These are phyloP conservation scores for Etheostoma cragini DNA, from an alignment of 2,113 vertebrate genomes.

Conservation along the genomic window DNA sequence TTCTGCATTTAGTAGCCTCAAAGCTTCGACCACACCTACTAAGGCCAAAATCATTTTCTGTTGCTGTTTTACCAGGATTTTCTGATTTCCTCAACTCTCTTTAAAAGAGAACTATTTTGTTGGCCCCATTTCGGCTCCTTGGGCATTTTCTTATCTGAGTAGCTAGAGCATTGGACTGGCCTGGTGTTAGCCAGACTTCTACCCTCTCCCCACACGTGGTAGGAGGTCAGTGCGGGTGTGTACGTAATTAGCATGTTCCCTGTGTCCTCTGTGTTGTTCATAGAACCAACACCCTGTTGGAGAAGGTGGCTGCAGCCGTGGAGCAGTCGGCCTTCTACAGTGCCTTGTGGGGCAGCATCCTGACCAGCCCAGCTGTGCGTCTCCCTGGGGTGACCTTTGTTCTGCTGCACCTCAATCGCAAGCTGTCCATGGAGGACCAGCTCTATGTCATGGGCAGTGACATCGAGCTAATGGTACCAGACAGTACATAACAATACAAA, in stretches of 20 bases:
- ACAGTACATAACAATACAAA: not conserved
- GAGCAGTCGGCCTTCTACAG: constrained; percentile 97
- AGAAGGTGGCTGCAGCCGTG: constrained; percentile 95
- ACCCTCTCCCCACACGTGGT: not conserved
- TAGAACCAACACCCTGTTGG: constrained; percentile 95
- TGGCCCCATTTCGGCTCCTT: too few species aligned
- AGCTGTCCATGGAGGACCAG: constrained; percentile 99
- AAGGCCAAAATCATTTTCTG: too few species aligned
- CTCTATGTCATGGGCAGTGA: constrained; percentile 98
- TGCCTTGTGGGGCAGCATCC: constrained; percentile 98
- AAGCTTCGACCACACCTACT: too few species aligned
- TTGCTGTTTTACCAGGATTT: too few species aligned
- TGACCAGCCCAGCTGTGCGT: constrained; percentile 96
- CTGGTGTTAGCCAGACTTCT: too few species aligned
- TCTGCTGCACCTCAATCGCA: constrained; percentile 96
- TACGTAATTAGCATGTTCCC: not conserved
- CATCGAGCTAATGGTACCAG: constrained; percentile 95
- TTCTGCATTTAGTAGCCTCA: too few species aligned
- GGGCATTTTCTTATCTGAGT: too few species aligned
- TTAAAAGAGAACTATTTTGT: too few species aligned
- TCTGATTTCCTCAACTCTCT: too few species aligned
- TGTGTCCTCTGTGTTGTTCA: constrained; percentile 21
- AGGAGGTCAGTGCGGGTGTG: not conserved
- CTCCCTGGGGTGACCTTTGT: constrained; percentile 96
- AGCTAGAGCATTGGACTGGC: too few species aligned